Evolutionary conservation across 2,888 invertebrate genomes (phyloP), one percentile per base, ranked within the genome.

Genomic region (Tetranychus truncatus): DNA sequence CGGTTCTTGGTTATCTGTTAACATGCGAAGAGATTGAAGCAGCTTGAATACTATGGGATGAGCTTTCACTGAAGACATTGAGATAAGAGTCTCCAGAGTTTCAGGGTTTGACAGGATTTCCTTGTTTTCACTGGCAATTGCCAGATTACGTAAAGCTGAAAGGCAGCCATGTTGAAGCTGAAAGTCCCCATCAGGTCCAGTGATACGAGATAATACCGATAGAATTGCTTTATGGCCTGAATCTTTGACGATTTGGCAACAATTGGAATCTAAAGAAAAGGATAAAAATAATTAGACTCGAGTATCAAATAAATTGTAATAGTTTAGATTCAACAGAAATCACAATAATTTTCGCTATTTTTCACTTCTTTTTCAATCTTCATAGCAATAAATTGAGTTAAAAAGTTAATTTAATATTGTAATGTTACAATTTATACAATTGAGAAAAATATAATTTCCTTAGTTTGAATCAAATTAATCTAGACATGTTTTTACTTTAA

Each of bases 41-140:
- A 94, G 84, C 83, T 92, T 92, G 81, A 92, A 93, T 6, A 91
- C 89, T 1, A 93, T 91, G 45, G 90, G 89, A 78, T 83, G 82
- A 75, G 88, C 88, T 77, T 91, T 89, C 75, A 89, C 82, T 65
- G 80, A 79, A 24, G 82, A 81, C 86, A 89, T 87, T 0, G 89
- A 89, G 80, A 91, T 85, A 78, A 91, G 74, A 69, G 76, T 74
- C 45, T 46, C 67, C 15, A 71, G 44, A 20, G 34, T 24, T 24
- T 69, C 34, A 55, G n/a, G 45, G 20, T 46, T 20, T 71, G 67
- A 6, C n/a, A 55, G 20, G 45, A 69, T 69, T 69, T 20, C 69
- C 34, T 69, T 69, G 69, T 69, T 69, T 8, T 77, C 75, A 81
- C 81, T 78, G 75, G 82, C 83, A 77, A 84, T 83, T 73, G 83